phyloP scores from a whole-genome alignment of 2,113 vertebrate species.

The Neolamprologus sp. region DNA sequence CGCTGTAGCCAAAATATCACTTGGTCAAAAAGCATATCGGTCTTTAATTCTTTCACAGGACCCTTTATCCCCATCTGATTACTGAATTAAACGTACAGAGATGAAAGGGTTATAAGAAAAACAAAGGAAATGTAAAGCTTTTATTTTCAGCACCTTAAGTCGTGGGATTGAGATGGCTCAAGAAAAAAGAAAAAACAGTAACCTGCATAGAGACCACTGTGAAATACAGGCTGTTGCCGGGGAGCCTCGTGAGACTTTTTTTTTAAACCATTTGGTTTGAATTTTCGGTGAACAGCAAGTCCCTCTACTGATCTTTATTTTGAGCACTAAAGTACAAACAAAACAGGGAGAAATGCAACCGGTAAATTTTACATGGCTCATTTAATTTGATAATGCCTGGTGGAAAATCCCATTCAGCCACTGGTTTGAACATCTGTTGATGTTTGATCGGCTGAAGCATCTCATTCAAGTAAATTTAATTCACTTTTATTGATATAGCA shows the following conservation, averaged over 20 bases:
- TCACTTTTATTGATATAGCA: not conserved
- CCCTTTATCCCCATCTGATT: conserved; percentile 17
- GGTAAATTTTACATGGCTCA: not conserved
- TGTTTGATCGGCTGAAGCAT: not conserved
- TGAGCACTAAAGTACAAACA: conserved; percentile 19
- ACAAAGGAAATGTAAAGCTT: not conserved
- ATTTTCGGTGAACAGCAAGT: conserved; percentile 31
- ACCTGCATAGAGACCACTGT: conserved; percentile 7
- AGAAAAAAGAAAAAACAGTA: not conserved
- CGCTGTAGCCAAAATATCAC: conserved; percentile 23
- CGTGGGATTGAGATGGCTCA: not conserved
- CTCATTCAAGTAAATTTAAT: not conserved
- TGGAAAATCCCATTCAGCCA: not conserved
- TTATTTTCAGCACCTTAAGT: conserved; percentile 4
- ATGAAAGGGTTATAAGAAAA: not conserved
- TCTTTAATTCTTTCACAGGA: conserved; percentile 18
- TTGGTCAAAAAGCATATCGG: not conserved
- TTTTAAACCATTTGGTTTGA: conserved; percentile 34
- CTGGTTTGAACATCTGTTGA: not conserved
- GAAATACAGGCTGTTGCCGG: not conserved
- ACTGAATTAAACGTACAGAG: not conserved
- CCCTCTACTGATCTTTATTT: conserved; percentile 38
- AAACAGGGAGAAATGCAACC: not conserved
- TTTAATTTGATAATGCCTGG: conserved; percentile 15
- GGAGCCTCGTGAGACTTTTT: not conserved